Conservation (phyloP, 1,140 invertebrate species). For the Propsilocerus akamusi region DNA sequence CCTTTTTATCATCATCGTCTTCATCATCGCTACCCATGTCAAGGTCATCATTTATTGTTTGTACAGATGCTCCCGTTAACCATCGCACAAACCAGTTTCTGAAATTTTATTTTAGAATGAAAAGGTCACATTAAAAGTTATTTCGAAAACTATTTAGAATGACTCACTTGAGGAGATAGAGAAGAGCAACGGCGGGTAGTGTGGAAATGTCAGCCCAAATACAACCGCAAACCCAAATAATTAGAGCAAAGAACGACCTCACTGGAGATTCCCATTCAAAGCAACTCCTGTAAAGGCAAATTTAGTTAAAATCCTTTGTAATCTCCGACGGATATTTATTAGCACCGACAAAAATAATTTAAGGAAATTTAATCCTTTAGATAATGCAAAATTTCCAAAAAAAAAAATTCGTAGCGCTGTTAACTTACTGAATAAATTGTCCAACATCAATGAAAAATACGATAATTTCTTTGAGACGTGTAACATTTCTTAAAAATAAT, state of each 20-base stretch:
- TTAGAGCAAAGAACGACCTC: conserved; percentile 71
- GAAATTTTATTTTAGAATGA: neutral
- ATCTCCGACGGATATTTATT: no score
- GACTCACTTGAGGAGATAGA: conserved; percentile 54
- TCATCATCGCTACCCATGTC: conserved; percentile 40
- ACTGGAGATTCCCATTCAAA: conserved; percentile 92
- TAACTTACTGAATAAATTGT: conserved; percentile 76
- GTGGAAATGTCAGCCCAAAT: conserved; percentile 49
- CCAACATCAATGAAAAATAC: conserved; percentile 76
- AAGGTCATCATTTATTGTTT: conserved; percentile 61
- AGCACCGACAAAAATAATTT: no score
- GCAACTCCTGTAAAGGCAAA: conserved; percentile 52
- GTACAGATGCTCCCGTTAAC: conserved; percentile 27
- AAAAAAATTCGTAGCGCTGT: no score
- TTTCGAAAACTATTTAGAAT: neutral
- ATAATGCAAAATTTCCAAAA: no score
- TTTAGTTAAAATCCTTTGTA: no score
- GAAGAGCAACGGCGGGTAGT: conserved; percentile 52
- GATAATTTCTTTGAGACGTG: conserved; percentile 77
- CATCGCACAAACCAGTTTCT: conserved; percentile 36
- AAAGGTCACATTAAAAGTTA: neutral
- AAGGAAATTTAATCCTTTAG: no score
- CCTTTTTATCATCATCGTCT: conserved; percentile 59
- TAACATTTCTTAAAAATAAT: conserved; percentile 84
- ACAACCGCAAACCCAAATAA: conserved; percentile 46